Conservation (phyloP, 2,797 vertebrate species). For the Lepus townsendii region DNA sequence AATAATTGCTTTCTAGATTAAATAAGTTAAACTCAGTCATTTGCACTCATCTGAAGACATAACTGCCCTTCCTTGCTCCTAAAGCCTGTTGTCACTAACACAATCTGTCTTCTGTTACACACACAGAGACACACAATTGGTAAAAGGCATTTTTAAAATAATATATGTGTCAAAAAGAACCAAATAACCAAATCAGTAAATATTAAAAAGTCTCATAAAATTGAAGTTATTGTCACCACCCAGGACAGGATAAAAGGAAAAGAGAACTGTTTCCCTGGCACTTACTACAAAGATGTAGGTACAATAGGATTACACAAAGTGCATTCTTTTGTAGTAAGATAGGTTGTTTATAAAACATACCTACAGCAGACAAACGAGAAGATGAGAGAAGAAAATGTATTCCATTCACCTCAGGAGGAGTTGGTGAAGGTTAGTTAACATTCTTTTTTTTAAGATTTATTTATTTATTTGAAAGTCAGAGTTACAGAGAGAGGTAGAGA, state of each 20-base stretch:
- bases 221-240: slow-evolving; percentile 81
- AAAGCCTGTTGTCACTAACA: slow-evolving; percentile 49
- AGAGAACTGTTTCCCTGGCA: slow-evolving; percentile 78
- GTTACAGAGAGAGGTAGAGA: too few relatives aligned
- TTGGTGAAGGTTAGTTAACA: slow-evolving; percentile 49
- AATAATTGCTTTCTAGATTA: slow-evolving; percentile 75
- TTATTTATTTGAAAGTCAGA: too few relatives aligned
- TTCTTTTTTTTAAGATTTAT: neutral
- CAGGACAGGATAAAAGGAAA: slow-evolving; percentile 28
- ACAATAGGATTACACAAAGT: slow-evolving; percentile 84
- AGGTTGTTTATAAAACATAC: slow-evolving; percentile 81
- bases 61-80: slow-evolving; percentile 32
- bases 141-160: slow-evolving; percentile 13
- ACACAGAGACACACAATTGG: neutral
- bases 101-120: slow-evolving; percentile 35
- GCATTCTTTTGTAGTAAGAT: slow-evolving; percentile 82
- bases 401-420: slow-evolving; percentile 75
- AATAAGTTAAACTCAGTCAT: slow-evolving; percentile 66
- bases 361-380: slow-evolving; percentile 82
- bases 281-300: slow-evolving; percentile 67
- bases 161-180: slow-evolving; percentile 26
- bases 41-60: slow-evolving; percentile 71
- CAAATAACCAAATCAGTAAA: slow-evolving; percentile 68
- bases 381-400: slow-evolving; percentile 69
- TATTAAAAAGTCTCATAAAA: slow-evolving; percentile 78